A percentile compares a stretch with the other conserved stretches of the same genome.
These are phyloP conservation scores for Sarcophaga subvicina DNA, from an alignment of 2,888 invertebrate genomes.

Conservation along the genomic window DNA sequence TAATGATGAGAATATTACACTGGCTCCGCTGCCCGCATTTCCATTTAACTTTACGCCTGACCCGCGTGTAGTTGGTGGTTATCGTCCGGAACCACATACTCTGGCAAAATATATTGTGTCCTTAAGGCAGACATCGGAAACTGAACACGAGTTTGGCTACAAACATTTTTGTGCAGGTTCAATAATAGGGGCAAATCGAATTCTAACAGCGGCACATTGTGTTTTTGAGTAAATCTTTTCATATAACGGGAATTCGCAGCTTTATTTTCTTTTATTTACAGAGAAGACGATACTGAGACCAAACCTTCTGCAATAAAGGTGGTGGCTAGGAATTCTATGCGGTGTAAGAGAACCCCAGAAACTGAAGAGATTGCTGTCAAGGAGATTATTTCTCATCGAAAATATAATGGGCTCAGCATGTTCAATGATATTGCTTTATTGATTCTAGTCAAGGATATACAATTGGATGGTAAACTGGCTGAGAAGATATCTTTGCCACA, in stretches of 20 bases:
- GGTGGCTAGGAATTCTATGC: conserved; percentile 31
- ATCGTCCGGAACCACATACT: background rate
- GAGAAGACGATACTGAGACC: too few species aligned
- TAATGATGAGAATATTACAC: too few species aligned
- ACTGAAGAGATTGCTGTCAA: conserved; percentile 39
- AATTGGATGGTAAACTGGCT: conserved; percentile 16
- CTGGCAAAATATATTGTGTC: conserved; percentile 48
- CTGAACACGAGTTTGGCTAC: conserved; percentile 68
- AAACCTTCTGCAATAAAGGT: background rate
- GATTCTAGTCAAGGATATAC: background rate
- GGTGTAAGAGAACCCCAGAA: conserved; percentile 10
- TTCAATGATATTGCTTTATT: conserved; percentile 40
- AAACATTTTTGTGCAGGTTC: conserved; percentile 73
- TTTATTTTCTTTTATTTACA: too few species aligned
- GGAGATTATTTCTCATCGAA: conserved; percentile 24
- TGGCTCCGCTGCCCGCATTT: too few species aligned
- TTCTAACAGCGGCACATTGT: conserved; percentile 75
- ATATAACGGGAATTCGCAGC: background rate
- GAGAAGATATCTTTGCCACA: conserved; percentile 2
- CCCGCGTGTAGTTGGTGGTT: too few species aligned
- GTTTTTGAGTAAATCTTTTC: conserved; percentile 33
- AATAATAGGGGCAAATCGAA: conserved; percentile 61
- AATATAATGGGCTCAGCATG: background rate
- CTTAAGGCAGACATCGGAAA: background rate
- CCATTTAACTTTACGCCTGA: background rate